Percentiles rank a stretch among this genome's conserved stretches.
Evolutionary conservation across 2,113 vertebrate genomes (phyloP).

Genomic region (Tachycineta bicolor): DNA sequence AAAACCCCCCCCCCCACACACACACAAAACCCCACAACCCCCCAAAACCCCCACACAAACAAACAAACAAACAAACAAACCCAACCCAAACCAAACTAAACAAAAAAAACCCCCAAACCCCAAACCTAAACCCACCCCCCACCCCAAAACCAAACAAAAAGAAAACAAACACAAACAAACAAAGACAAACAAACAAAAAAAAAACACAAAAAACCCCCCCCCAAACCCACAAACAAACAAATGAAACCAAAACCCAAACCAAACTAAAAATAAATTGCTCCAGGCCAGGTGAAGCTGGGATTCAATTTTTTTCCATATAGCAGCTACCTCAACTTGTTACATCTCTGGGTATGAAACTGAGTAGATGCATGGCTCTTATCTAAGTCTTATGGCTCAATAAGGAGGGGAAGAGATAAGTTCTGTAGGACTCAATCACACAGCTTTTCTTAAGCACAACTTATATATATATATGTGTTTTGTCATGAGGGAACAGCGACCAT

Average conservation of each 20-base stretch:
- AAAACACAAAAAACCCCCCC: not conserved
- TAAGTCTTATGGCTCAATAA: not conserved
- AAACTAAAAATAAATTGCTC: not conserved
- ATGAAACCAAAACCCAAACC: no score
- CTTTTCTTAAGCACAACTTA: not conserved
- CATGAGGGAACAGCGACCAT: no score
- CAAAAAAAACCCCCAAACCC: not conserved
- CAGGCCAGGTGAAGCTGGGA: not conserved
- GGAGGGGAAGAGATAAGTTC: not conserved
- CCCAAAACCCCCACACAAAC: not conserved
- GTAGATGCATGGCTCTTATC: not conserved
- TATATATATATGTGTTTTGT: not conserved
- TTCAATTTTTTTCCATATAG: not conserved
- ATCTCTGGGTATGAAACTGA: not conserved
- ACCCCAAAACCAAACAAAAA: no score
- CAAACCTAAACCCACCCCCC: no score
- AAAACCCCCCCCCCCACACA: no score
- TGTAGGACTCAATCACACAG: not conserved
- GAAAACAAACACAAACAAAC: no score
- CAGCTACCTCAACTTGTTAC: not conserved
- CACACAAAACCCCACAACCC: no score
- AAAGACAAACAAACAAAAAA: no score
- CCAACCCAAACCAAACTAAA: no score
- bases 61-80: no score
- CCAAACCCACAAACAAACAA: no score